Evolutionary conservation across 2,797 vertebrate genomes (phyloP).

Genomic region (Bothrops alternatus): DNA sequence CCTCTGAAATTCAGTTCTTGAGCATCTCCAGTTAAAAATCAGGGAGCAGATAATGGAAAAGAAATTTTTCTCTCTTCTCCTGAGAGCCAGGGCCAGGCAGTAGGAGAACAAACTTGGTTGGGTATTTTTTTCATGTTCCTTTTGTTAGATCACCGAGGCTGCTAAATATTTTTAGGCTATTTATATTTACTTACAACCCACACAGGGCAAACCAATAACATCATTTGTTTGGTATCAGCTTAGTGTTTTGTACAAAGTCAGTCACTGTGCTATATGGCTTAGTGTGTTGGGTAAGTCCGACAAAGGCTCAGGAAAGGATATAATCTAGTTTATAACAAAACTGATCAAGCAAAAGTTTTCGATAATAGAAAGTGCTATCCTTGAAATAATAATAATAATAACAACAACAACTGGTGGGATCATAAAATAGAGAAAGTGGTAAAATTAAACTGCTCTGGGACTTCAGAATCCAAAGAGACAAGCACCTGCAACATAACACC

Average conservation of each 20-base stretch:
- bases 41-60: neutral
- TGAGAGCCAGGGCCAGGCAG: neutral
- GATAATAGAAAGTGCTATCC: neutral
- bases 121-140: neutral
- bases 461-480: too few relatives aligned
- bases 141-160: neutral
- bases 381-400: neutral
- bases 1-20: neutral
- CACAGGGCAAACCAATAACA: neutral
- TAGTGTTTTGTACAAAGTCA: neutral
- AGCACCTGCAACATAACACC: too few relatives aligned
- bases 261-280: neutral
- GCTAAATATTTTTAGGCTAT: neutral
- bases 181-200: neutral
- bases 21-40: neutral
- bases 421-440: too few relatives aligned
- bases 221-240: neutral
- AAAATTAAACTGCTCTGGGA: too few relatives aligned
- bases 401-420: too few relatives aligned
- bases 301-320: neutral
- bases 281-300: neutral
- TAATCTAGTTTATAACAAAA: neutral
- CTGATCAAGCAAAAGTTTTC: neutral
- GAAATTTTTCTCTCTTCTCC: too few relatives aligned
- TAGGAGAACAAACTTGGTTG: too few relatives aligned